Conservation (phyloP, 1,140 invertebrate genomes). For the Procambarus virginalis region DNA sequence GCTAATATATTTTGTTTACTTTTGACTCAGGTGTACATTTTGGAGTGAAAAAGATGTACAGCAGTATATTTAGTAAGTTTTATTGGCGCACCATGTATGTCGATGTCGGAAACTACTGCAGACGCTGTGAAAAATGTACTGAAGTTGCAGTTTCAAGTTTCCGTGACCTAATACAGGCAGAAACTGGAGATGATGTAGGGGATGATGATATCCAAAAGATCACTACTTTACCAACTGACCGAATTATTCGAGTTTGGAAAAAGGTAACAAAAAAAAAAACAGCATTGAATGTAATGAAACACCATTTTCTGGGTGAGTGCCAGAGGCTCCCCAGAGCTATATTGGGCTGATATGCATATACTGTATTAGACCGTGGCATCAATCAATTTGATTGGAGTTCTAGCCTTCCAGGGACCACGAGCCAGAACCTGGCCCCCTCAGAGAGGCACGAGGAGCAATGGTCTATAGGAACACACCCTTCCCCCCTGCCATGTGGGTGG, state of each 20-base stretch:
- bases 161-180: neutral
- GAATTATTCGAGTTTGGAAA: conserved; percentile 70
- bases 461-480: no score
- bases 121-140: conserved; percentile 71
- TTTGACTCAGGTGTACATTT: conserved; percentile 72
- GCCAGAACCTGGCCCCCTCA: no score
- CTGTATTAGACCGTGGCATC: no score
- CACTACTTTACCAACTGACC: conserved; percentile 59
- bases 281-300: no score
- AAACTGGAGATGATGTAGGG: conserved; percentile 10
- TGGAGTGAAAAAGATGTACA: conserved; percentile 73
- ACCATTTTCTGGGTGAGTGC: neutral
- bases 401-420: no score
- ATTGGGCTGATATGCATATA: no score
- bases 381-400: no score
- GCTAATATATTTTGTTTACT: conserved; percentile 2
- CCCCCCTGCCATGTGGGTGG: no score
- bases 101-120: conserved; percentile 72
- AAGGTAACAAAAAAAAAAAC: conserved; percentile 56
- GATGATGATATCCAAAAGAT: conserved; percentile 57
- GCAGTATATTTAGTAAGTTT: conserved; percentile 69
- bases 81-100: conserved; percentile 73
- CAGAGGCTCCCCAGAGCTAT: no score
- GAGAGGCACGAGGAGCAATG: no score
- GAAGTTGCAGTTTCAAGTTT: conserved; percentile 60